Evolutionary conservation across 2,888 invertebrate genomes (phyloP).

Genomic region (Aspidiotus rigidus): DNA sequence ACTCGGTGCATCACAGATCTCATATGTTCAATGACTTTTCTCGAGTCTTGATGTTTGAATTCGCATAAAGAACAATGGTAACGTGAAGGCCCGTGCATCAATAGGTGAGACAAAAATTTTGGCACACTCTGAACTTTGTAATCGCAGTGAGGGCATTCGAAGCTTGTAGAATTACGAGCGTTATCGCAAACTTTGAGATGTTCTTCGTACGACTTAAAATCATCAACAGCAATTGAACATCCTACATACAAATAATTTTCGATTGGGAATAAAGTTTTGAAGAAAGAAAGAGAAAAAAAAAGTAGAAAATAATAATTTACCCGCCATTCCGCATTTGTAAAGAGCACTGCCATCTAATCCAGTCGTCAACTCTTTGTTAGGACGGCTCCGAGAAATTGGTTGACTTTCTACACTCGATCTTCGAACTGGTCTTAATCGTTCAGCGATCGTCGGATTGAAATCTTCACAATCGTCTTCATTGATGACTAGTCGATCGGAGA

Average conservation of each 20-base stretch:
- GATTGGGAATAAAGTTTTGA: too few relatives aligned
- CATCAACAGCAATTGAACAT: slow-evolving; percentile 13
- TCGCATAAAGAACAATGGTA: slow-evolving; percentile 31
- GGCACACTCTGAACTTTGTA: slow-evolving; percentile 17
- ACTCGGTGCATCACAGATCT: slow-evolving; percentile 8
- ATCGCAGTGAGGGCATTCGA: slow-evolving; percentile 23
- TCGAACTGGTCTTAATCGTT: not conserved
- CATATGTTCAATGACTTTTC: slow-evolving; percentile 25
- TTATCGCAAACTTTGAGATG: slow-evolving; percentile 18
- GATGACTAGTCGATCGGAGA: slow-evolving; percentile 9
- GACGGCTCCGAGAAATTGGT: too few relatives aligned
- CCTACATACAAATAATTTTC: not conserved
- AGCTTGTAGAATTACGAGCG: slow-evolving; percentile 5
- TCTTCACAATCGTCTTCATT: slow-evolving; percentile 6
- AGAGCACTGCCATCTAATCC: slow-evolving; percentile 14
- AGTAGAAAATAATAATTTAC: slow-evolving; percentile 1
- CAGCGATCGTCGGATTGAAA: not conserved
- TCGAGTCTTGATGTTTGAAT: not conserved
- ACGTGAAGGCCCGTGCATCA: slow-evolving; percentile 30
- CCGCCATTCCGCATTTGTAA: slow-evolving; percentile 14
- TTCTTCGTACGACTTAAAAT: slow-evolving; percentile 13
- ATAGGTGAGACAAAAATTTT: slow-evolving; percentile 25
- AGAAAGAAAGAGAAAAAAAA: slow-evolving; percentile 1
- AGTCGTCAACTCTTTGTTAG: not conserved
- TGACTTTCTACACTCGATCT: not conserved